A percentile compares a stretch with the other conserved stretches of the same genome.
Evolutionary conservation across 2,113 vertebrate species (phyloP).

Genomic region (Catharus bicknelli): DNA sequence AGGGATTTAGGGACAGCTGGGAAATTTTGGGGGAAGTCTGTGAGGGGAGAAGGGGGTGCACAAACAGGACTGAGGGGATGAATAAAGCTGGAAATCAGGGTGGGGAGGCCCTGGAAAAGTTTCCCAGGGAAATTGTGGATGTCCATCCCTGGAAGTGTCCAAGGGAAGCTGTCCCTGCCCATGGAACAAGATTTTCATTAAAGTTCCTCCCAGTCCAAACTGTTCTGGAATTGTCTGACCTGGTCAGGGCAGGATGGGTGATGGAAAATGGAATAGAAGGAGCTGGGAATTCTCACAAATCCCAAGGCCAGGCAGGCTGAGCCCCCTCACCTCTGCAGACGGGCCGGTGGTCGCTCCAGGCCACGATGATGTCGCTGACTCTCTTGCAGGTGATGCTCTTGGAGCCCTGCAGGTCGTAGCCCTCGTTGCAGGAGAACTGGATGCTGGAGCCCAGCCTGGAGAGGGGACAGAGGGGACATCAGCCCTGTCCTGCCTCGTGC

Average conservation of each 20-base stretch:
- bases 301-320: too few species aligned
- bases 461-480: background rate
- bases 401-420: slow-evolving; percentile 96
- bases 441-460: slow-evolving; percentile 92
- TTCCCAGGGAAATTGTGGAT: too few species aligned
- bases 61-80: background rate
- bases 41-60: background rate
- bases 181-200: too few species aligned
- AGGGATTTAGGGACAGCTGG: background rate
- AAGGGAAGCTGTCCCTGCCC: too few species aligned
- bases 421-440: slow-evolving; percentile 96
- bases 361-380: slow-evolving; percentile 94
- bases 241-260: too few species aligned
- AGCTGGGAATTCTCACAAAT: background rate
- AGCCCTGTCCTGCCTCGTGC: background rate
- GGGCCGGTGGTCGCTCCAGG: slow-evolving; percentile 96
- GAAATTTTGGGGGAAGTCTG: accelerated
- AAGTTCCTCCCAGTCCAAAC: too few species aligned
- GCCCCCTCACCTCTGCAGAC: slow-evolving; percentile 86
- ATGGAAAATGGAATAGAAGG: background rate
- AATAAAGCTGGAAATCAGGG: too few species aligned
- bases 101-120: too few species aligned
- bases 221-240: too few species aligned
- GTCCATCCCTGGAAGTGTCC: too few species aligned
- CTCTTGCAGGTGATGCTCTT: slow-evolving; percentile 97